These are phyloP conservation scores for Peromyscus polionotus DNA, from an alignment of 2,113 vertebrate genomes.

Conservation along the genomic window DNA sequence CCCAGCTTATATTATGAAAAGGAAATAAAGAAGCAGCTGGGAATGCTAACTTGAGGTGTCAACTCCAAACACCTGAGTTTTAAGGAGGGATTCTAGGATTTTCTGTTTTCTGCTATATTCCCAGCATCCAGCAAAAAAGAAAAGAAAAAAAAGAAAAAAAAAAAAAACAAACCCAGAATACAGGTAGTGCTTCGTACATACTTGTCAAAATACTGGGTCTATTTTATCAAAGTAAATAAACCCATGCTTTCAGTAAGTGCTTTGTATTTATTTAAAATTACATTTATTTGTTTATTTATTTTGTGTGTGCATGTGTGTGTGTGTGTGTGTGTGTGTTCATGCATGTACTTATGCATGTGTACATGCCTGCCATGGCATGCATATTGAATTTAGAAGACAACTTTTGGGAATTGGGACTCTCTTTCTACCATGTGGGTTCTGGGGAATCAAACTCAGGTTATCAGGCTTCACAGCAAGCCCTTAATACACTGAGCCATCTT, in stretches of 20 bases:
- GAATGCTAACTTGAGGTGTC: conserved; percentile 18
- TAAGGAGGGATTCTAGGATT: neutral
- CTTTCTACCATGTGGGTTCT: neutral
- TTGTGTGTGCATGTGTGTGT: neutral
- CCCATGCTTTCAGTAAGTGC: neutral
- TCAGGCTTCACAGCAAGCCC: neutral
- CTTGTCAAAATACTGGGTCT: neutral
- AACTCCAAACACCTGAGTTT: conserved; percentile 30
- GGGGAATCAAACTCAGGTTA: no score
- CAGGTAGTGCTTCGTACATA: neutral
- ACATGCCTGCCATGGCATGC: no score
- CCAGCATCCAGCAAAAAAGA: neutral
- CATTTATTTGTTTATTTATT: neutral
- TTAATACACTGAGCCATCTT: neutral
- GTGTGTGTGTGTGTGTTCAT: neutral
- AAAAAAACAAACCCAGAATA: neutral
- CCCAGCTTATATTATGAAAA: conserved; percentile 47
- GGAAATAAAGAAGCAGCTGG: neutral
- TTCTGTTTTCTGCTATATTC: neutral
- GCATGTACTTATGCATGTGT: no score
- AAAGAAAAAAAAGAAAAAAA: no score
- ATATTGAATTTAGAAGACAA: neutral
- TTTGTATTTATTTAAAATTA: neutral
- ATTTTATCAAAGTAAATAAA: conserved; percentile 47
- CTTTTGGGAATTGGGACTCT: no score